These are phyloP conservation scores for Taxidea taxus DNA, from an alignment of 2,113 vertebrate species.

Conservation along the genomic window DNA sequence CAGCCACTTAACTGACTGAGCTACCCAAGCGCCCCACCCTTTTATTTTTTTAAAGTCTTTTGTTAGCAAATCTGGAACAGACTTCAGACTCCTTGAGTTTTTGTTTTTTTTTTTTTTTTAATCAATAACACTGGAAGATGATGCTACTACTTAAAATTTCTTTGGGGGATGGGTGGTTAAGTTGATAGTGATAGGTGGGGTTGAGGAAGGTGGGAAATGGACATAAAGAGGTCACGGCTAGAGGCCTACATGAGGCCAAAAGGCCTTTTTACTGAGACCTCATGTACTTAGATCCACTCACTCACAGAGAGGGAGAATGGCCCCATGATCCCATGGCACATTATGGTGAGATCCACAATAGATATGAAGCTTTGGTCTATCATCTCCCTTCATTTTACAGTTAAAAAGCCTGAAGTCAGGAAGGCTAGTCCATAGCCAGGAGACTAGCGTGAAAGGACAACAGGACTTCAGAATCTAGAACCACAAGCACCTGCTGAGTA, in stretches of 20 bases:
- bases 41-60: not conserved
- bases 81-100: not conserved
- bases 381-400: not conserved
- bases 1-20: not conserved
- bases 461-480: not conserved
- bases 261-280: not conserved
- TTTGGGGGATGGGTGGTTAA: not conserved
- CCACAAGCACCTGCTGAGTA: not conserved
- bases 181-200: not conserved
- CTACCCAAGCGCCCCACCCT: not conserved
- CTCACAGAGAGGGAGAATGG: not conserved
- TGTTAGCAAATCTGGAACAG: not conserved
- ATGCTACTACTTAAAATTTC: not conserved
- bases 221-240: not conserved
- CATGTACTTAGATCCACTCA: not conserved
- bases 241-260: not conserved
- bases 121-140: not conserved
- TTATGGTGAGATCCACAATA: not conserved
- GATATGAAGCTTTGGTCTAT: not conserved
- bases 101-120: not conserved
- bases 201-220: fast-evolving
- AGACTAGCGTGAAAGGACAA: not conserved
- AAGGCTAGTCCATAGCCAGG: not conserved
- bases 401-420: not conserved
- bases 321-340: not conserved